Conservation (phyloP, 2,888 invertebrate genomes). For the Amphipyra berbera region DNA sequence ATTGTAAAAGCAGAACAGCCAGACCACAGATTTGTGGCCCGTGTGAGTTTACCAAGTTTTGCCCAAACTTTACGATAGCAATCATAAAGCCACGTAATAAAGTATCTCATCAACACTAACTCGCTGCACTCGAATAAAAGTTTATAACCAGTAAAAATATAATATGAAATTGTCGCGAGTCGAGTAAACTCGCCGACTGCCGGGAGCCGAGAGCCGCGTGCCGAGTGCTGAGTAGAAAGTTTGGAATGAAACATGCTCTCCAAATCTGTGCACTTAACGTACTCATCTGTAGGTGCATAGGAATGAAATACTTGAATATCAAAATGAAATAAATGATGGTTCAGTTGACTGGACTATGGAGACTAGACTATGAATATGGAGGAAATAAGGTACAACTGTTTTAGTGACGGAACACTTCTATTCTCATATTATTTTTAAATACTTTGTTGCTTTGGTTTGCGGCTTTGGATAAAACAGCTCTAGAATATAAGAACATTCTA, state of each 20-base stretch:
- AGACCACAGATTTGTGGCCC: constrained; percentile 21
- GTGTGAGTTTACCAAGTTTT: constrained; percentile 36
- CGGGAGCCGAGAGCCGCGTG: background rate
- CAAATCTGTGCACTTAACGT: constrained; percentile 11
- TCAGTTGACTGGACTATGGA: background rate
- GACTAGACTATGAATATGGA: too few relatives aligned
- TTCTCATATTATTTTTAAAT: too few relatives aligned
- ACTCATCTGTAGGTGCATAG: constrained; percentile 1
- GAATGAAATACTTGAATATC: background rate
- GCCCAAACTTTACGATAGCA: constrained; percentile 53
- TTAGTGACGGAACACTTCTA: too few relatives aligned
- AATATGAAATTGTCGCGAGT: constrained; percentile 53
- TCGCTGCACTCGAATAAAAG: constrained; percentile 72
- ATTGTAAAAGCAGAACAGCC: constrained; percentile 12
- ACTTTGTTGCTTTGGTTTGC: too few relatives aligned
- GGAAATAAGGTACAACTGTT: too few relatives aligned
- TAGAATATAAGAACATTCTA: too few relatives aligned
- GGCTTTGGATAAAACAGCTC: too few relatives aligned
- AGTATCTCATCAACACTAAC: constrained; percentile 69
- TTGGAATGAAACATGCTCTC: constrained; percentile 29
- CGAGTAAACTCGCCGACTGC: constrained; percentile 9
- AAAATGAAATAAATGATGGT: background rate
- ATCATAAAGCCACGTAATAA: constrained; percentile 64
- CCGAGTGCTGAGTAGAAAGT: constrained; percentile 34
- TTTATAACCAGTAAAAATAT: constrained; percentile 72